A percentile compares a stretch with the other conserved stretches of the same genome.
phyloP scores from a whole-genome alignment of 2,888 invertebrate genomes.

The Acleris cristana region DNA sequence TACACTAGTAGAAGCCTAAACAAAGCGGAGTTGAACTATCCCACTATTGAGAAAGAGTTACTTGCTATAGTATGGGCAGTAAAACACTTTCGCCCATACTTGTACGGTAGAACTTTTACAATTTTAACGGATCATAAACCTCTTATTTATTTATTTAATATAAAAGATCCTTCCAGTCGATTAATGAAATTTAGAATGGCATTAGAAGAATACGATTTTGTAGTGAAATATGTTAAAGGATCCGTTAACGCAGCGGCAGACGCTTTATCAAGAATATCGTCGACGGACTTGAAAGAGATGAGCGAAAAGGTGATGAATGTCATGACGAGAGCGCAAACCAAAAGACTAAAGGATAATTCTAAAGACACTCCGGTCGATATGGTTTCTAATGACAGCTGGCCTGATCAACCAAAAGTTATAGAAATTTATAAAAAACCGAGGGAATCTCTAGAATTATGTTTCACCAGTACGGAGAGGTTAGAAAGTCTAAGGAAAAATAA shows the following conservation, averaged over 20 bases:
- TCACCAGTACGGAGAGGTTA: slow-evolving; percentile 16
- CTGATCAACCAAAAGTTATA: slow-evolving; percentile 38
- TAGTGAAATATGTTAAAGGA: slow-evolving; percentile 32
- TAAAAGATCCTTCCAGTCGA: slow-evolving; percentile 39
- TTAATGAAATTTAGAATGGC: slow-evolving; percentile 38
- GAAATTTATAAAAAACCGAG: slow-evolving; percentile 34
- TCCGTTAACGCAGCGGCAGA: slow-evolving; percentile 38
- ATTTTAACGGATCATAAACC: slow-evolving; percentile 34
- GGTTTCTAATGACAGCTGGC: slow-evolving; percentile 20
- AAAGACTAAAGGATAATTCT: slow-evolving; percentile 1
- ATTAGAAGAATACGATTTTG: slow-evolving; percentile 39
- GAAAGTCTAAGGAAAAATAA: slow-evolving; percentile 3
- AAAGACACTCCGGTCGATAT: slow-evolving; percentile 13
- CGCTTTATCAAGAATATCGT: slow-evolving; percentile 37
- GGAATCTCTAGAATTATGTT: slow-evolving; percentile 27
- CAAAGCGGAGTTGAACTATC: slow-evolving; percentile 6
- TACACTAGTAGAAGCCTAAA: slow-evolving; percentile 8
- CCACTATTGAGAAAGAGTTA: slow-evolving; percentile 10
- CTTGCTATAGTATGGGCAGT: slow-evolving; percentile 13
- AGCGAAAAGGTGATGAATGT: slow-evolving; percentile 31
- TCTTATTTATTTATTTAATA: slow-evolving; percentile 37
- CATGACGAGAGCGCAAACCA: slow-evolving; percentile 26
- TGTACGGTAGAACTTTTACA: slow-evolving; percentile 31
- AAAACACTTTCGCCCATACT: slow-evolving; percentile 30
- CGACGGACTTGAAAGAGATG: slow-evolving; percentile 39